Evolutionary conservation across 2,797 vertebrate species (phyloP), one percentile per base, ranked within the genome.

Genomic region (Chelon labrosus): DNA sequence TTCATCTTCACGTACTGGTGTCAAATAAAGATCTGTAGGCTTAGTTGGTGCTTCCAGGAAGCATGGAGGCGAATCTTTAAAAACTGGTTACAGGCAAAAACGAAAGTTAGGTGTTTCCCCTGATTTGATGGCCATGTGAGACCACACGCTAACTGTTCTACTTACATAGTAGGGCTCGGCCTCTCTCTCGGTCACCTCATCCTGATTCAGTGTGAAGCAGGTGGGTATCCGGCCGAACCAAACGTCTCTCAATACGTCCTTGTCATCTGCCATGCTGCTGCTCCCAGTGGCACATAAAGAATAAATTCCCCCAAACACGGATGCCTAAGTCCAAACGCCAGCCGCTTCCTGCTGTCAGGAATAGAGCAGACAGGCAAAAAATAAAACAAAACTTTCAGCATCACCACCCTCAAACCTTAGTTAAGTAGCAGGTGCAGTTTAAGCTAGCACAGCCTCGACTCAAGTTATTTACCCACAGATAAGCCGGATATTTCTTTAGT

Each of bases 201-300:
- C 98, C 87, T 97, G 97, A 92, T 96, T 96, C 41, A 99, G 87
- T 0, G 95, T 97, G 89, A 99, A 99, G 86, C 97, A 98, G 64
- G 98, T 96, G 27, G 98, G 98, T 90, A 99, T 98, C 91, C 97
- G 94, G 53, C 98, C 98, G 83, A 97, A 98, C 98, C 98, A 99
- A 46, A 99, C 98, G 85, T 99, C 97, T 90, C 98, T 97, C 91
- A 99, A 91, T 20, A 99, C 97, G 82, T 99, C 98, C 96, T 98
- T 99, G 95, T 99, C 98, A 98, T 99, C 98, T 97, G 98, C 97
- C 98, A 99, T 99, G 91, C 89, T 97, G 94, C 91, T 93, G 75
- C 89, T 88, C 73, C 88, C 88, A 59, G 90, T 81, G 90, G 93
- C 89, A 95, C 97, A 99, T 98, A 96, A 87, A 97, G 82, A 63